Conservation (phyloP, 2,797 vertebrate species). For the Coendou prehensilis region DNA sequence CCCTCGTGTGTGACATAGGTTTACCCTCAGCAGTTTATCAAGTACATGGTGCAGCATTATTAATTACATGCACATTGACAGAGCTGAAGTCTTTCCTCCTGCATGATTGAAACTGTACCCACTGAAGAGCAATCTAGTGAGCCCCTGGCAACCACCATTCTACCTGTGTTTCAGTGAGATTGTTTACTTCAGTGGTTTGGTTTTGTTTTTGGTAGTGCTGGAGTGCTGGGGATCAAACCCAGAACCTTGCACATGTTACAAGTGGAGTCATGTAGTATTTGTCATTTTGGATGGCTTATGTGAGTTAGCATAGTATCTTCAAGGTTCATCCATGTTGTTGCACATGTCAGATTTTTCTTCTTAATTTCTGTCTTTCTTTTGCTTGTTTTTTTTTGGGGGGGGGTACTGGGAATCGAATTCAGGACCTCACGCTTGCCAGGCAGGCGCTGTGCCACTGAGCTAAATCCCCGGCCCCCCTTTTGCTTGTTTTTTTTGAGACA, state of each 20-base stretch:
- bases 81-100: not conserved
- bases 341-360: not conserved
- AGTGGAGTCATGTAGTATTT: not conserved
- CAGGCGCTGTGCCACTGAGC: no score
- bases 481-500: not conserved
- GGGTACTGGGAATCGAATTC: no score
- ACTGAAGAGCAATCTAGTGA: not conserved
- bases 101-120: not conserved
- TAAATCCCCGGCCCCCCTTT: no score
- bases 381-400: no score
- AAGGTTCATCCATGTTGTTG: not conserved
- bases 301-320: not conserved
- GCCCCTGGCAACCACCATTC: not conserved
- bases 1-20: not conserved
- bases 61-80: not conserved
- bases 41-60: not conserved
- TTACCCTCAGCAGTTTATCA: constrained; percentile 20
- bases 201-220: not conserved
- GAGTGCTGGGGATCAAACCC: not conserved
- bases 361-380: not conserved
- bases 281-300: constrained; percentile 28
- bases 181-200: not conserved
- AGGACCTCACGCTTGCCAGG: no score
- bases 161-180: constrained; percentile 56
- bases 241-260: not conserved